These are phyloP conservation scores for Apamea sordens DNA, from an alignment of 2,888 invertebrate genomes.

Conservation along the genomic window DNA sequence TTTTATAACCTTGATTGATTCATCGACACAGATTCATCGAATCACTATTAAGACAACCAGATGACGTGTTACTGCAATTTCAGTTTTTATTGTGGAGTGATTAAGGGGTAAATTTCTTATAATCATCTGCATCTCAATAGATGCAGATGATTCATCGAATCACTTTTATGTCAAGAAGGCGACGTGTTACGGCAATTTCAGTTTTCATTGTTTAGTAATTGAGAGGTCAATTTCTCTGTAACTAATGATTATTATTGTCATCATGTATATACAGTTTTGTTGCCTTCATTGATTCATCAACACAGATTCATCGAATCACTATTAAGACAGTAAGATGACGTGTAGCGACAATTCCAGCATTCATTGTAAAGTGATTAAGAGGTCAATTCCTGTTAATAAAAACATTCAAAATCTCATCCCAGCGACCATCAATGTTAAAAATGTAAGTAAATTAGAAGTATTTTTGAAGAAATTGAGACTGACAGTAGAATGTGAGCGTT, in stretches of 20 bases:
- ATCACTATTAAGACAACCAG: background rate
- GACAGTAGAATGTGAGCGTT: background rate
- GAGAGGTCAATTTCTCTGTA: constrained; percentile 11
- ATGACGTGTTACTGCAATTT: background rate
- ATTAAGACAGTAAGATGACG: constrained; percentile 8
- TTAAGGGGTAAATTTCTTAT: background rate
- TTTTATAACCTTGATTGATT: constrained; percentile 49
- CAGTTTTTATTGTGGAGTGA: background rate
- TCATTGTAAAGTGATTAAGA: background rate
- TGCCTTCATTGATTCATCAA: constrained; percentile 55
- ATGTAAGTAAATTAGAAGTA: background rate
- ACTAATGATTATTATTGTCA: constrained; percentile 47
- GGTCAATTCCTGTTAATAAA: background rate
- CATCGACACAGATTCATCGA: constrained; percentile 44
- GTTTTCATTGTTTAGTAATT: background rate
- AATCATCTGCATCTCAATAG: constrained; percentile 39
- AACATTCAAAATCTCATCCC: background rate
- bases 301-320: constrained; percentile 13
- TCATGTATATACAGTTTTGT: constrained; percentile 20
- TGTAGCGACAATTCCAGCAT: background rate
- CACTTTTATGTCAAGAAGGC: background rate
- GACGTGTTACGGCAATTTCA: background rate
- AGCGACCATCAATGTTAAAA: background rate
- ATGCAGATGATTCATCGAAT: constrained; percentile 54
- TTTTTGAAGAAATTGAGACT: background rate